Evolutionary conservation across 2,888 invertebrate species (phyloP).

Genomic region (Eupithecia centaureata): DNA sequence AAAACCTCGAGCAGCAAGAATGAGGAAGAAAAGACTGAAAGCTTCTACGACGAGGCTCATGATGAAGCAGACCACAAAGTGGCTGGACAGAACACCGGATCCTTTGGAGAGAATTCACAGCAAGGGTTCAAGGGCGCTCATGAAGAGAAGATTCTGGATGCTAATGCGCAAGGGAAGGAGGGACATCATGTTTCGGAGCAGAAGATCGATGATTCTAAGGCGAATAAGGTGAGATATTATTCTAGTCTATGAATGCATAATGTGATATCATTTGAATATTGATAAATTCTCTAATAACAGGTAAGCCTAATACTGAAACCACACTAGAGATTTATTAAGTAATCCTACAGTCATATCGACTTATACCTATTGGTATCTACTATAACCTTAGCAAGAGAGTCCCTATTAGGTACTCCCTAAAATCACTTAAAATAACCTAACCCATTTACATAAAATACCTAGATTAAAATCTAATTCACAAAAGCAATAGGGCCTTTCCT

Average conservation of each 20-base stretch:
- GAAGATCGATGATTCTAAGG: constrained; percentile 83
- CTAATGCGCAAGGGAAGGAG: constrained; percentile 83
- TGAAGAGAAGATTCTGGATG: constrained; percentile 83
- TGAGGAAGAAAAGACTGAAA: constrained; percentile 86
- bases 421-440: not conserved
- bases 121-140: constrained; percentile 85
- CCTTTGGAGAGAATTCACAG: constrained; percentile 83
- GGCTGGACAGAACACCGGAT: constrained; percentile 82
- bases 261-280: not conserved
- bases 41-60: constrained; percentile 86
- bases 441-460: not conserved
- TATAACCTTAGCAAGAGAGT: no score
- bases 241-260: not conserved
- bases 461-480: constrained; percentile 29
- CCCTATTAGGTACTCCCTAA: no score
- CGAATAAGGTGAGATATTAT: constrained; percentile 75
- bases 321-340: no score
- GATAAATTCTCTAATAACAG: no score
- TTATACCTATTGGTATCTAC: no score
- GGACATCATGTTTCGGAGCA: constrained; percentile 84
- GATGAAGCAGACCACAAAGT: constrained; percentile 85
- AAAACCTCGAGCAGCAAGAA: constrained; percentile 87
- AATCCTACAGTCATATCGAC: not conserved
- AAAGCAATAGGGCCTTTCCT: constrained; percentile 13
- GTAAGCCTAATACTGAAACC: no score